phyloP scores from a whole-genome alignment of 2,888 invertebrate species.

The Carterocephalus palaemon region DNA sequence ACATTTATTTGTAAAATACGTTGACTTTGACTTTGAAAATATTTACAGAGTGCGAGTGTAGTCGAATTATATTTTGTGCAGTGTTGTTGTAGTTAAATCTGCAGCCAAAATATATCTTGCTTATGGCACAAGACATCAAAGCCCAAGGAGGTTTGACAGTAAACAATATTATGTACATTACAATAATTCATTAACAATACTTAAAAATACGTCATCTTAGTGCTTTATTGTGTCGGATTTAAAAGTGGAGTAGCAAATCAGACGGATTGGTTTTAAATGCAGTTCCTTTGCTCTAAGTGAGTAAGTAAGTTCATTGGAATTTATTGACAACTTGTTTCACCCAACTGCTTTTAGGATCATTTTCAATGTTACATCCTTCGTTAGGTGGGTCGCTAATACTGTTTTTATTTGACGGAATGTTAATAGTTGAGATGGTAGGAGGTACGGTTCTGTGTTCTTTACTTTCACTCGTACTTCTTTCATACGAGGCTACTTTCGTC shows the following conservation, averaged over 20 bases:
- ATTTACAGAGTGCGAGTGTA: slow-evolving; percentile 34
- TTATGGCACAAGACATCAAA: slow-evolving; percentile 71
- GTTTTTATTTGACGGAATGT: slow-evolving; percentile 45
- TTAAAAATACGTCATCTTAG: slow-evolving; percentile 33
- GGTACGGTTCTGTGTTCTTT: slow-evolving; percentile 39
- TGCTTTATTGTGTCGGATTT: slow-evolving; percentile 36
- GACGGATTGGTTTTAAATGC: slow-evolving; percentile 64
- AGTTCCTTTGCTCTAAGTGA: slow-evolving; percentile 44
- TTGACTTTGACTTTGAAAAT: too few species aligned
- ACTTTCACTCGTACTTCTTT: slow-evolving; percentile 50
- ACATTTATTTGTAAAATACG: slow-evolving; percentile 36
- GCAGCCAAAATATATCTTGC: slow-evolving; percentile 47
- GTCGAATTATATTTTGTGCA: slow-evolving; percentile 40
- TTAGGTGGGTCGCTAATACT: slow-evolving; percentile 40
- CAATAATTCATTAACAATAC: slow-evolving; percentile 36
- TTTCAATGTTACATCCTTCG: slow-evolving; percentile 35
- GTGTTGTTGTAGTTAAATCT: slow-evolving; percentile 36
- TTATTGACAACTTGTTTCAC: slow-evolving; percentile 86
- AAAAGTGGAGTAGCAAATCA: slow-evolving; percentile 56
- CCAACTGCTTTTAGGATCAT: slow-evolving; percentile 80
- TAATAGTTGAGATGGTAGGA: slow-evolving; percentile 39
- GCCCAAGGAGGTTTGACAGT: slow-evolving; percentile 50
- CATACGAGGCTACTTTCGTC: slow-evolving; percentile 63
- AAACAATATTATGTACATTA: slow-evolving; percentile 59
- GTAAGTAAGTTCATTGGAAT: slow-evolving; percentile 80